Percentiles rank a stretch among this genome's conserved stretches.
These are phyloP conservation scores for Pseudois nayaur DNA, from an alignment of 2,113 vertebrate genomes.

Conservation along the genomic window DNA sequence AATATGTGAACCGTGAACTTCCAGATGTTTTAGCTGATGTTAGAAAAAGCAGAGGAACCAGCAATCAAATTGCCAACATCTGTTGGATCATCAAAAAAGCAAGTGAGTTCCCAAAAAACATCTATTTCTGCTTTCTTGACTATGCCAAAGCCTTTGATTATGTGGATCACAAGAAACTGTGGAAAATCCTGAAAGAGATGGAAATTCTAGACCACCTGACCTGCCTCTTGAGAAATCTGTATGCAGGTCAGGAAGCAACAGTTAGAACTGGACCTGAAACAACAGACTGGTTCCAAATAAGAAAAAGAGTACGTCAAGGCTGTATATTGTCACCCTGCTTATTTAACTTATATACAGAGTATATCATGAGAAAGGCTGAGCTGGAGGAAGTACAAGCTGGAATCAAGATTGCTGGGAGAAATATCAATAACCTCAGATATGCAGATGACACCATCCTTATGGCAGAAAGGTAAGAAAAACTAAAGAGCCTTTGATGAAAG, in stretches of 20 bases:
- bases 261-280: background rate
- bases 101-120: background rate
- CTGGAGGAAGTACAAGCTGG: background rate
- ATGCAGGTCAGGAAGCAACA: background rate
- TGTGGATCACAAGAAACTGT: background rate
- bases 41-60: background rate
- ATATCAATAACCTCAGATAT: background rate
- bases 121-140: background rate
- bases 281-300: background rate
- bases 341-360: background rate
- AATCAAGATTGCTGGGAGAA: background rate
- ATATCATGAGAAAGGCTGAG: background rate
- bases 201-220: background rate
- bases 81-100: background rate
- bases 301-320: fast-evolving
- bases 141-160: background rate
- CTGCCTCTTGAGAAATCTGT: background rate
- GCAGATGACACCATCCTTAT: background rate
- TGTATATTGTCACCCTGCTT: background rate
- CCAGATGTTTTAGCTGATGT: background rate
- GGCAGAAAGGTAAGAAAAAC: background rate
- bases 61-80: background rate
- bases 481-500: background rate
- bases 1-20: background rate
- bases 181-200: background rate